A percentile compares a stretch with the other conserved stretches of the same genome.
Evolutionary conservation across 2,888 invertebrate species (phyloP).

Genomic region (Cataglyphis cursor): DNA sequence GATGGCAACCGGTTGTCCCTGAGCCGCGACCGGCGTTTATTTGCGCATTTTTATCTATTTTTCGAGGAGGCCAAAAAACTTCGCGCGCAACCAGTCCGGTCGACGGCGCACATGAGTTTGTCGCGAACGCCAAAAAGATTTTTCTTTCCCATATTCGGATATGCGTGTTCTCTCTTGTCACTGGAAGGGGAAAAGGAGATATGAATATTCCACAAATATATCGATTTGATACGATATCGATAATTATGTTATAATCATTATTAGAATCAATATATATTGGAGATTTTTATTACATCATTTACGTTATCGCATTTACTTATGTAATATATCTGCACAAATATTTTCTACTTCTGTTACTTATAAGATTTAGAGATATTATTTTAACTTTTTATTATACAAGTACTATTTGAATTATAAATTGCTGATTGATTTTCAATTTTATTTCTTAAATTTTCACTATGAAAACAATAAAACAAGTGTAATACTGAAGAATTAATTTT

Average conservation of each 20-base stretch:
- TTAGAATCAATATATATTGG: neutral
- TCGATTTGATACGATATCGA: neutral
- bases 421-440: neutral
- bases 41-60: constrained; percentile 86
- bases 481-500: neutral
- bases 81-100: constrained; percentile 73
- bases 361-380: neutral
- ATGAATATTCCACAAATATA: constrained; percentile 6
- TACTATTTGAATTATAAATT: neutral
- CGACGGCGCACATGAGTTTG: constrained; percentile 71
- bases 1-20: constrained; percentile 86
- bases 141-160: constrained; percentile 65
- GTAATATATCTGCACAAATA: neutral
- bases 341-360: neutral
- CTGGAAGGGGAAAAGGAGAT: constrained; percentile 9
- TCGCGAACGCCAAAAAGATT: constrained; percentile 63
- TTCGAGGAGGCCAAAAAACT: constrained; percentile 80
- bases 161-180: constrained; percentile 59
- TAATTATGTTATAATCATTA: neutral
- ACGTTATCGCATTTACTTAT: too few species aligned
- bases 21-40: constrained; percentile 85
- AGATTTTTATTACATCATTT: neutral
- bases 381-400: neutral
- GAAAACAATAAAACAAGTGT: neutral
- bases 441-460: neutral